Evolutionary conservation across 2,888 invertebrate species (phyloP).

Genomic region (Drosophila percnosoma): DNA sequence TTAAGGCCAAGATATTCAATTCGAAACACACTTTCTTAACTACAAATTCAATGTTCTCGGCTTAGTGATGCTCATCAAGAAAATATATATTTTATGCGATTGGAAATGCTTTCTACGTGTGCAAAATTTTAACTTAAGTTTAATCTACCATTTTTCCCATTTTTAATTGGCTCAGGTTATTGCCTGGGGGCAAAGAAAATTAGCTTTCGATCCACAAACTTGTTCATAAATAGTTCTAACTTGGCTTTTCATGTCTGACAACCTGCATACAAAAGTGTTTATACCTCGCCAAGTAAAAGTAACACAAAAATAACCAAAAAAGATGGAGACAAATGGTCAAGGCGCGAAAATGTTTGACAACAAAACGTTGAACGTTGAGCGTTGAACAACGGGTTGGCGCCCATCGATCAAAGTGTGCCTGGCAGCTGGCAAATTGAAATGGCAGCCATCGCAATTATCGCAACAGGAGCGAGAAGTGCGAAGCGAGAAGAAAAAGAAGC

Average conservation of each 20-base stretch:
- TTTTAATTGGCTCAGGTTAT: background rate
- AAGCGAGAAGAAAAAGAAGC: constrained; percentile 4
- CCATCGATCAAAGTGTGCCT: constrained; percentile 73
- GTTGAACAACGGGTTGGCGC: constrained; percentile 33
- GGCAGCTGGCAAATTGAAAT: constrained; percentile 73
- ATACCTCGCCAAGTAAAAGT: constrained; percentile 4
- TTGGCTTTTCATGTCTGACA: background rate
- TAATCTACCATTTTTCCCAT: accelerated
- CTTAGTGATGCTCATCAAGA: background rate
- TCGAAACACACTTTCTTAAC: background rate
- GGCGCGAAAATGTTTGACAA: constrained; percentile 79
- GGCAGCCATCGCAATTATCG: constrained; percentile 72
- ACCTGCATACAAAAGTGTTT: background rate
- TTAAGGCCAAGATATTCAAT: background rate
- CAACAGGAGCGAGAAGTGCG: constrained; percentile 23
- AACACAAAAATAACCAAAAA: constrained; percentile 10
- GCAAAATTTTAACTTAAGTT: background rate
- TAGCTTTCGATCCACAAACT: background rate
- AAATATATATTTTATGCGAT: background rate
- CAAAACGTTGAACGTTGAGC: constrained; percentile 27
- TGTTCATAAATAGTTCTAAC: background rate
- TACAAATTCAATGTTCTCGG: background rate
- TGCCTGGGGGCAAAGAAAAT: background rate
- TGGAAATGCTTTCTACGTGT: background rate
- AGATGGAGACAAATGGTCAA: constrained; percentile 72